A percentile compares a stretch with the other conserved stretches of the same genome.
These are phyloP conservation scores for Eulithis prunata DNA, from an alignment of 2,888 invertebrate species.

Conservation along the genomic window DNA sequence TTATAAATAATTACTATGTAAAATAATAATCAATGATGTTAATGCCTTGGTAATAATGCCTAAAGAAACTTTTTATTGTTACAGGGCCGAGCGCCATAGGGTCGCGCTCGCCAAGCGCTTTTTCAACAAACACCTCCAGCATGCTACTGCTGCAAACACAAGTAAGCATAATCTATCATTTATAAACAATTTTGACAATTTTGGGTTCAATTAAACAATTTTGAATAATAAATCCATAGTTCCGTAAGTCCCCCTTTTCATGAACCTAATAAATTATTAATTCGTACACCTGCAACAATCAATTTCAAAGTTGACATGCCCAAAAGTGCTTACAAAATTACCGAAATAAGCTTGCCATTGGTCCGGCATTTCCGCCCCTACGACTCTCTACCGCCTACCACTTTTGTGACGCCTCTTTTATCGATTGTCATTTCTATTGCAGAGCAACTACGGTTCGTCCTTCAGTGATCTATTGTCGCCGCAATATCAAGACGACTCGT, in stretches of 20 bases:
- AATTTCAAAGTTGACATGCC: conserved; percentile 43
- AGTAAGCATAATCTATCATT: conserved; percentile 81
- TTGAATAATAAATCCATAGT: neutral
- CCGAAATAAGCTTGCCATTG: conserved; percentile 64
- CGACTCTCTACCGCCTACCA: conserved; percentile 69
- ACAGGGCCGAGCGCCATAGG: conserved; percentile 83
- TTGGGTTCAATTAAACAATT: neutral
- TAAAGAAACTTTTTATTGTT: conserved; percentile 57
- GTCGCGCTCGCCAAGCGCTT: conserved; percentile 84
- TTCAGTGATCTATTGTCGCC: conserved; percentile 91
- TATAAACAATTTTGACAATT: neutral
- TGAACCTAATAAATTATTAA: conserved; percentile 43
- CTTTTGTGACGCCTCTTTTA: conserved; percentile 70
- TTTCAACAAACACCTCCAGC: conserved; percentile 88
- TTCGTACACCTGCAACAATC: conserved; percentile 59
- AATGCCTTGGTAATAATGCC: neutral
- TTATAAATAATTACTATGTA: too few species aligned
- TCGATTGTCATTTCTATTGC: conserved; percentile 79
- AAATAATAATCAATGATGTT: too few species aligned
- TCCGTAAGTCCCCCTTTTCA: neutral
- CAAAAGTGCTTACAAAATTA: conserved; percentile 43
- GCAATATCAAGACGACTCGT: conserved; percentile 89
- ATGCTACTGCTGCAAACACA: conserved; percentile 97
- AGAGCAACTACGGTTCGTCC: conserved; percentile 92
- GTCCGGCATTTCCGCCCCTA: conserved; percentile 69